phyloP scores from a whole-genome alignment of 2,113 vertebrate genomes.

The Megaceryle maxima region DNA sequence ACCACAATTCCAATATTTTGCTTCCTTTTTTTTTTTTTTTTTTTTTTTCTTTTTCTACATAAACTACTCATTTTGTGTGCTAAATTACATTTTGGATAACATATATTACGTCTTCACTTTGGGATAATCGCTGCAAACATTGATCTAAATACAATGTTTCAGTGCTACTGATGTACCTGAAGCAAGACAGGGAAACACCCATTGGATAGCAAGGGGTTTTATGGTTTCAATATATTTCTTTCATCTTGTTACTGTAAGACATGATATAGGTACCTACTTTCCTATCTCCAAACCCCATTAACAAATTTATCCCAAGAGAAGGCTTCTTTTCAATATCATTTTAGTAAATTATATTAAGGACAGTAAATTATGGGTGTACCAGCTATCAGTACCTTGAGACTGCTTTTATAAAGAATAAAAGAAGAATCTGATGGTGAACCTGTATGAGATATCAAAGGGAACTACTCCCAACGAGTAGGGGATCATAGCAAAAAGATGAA shows the following conservation, averaged over 20 bases:
- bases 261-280: background rate
- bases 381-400: background rate
- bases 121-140: background rate
- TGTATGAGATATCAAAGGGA: constrained; percentile 15
- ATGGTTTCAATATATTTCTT: constrained; percentile 21
- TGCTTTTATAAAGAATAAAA: constrained; percentile 26
- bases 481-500: constrained; percentile 23
- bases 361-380: background rate
- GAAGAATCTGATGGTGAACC: background rate
- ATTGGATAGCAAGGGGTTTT: background rate
- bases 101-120: background rate
- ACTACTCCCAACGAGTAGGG: background rate
- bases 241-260: background rate
- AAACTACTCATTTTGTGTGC: background rate
- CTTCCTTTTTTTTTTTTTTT: background rate
- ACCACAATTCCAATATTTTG: background rate
- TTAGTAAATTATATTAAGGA: constrained; percentile 4
- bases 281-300: background rate
- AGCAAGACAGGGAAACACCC: background rate
- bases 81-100: constrained; percentile 3
- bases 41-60: constrained; percentile 2
- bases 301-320: background rate
- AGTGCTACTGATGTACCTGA: constrained; percentile 6
- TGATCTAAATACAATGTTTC: background rate
- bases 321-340: background rate